Base-by-base conservation (phyloP, 2,113 vertebrate genomes). In the Tauraco erythrolophus region DNA sequence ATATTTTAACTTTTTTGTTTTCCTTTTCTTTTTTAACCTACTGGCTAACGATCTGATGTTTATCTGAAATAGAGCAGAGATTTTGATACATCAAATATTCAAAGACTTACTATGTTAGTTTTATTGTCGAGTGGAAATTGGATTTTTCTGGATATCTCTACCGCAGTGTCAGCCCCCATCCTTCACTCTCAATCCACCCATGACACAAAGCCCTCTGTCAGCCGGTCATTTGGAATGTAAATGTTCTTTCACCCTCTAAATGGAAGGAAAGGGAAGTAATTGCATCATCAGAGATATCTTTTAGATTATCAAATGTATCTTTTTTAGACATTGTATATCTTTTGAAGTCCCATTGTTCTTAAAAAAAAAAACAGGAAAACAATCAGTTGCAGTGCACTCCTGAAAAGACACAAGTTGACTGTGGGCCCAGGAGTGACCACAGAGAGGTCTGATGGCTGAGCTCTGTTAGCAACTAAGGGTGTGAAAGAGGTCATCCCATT, bases 51-150 rank as follows among this genome's bases (percentile, higher is more conserved):
- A 65, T 62, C 84, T 92, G 89, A 87, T 94, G 46, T 81, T 91
- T 94, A 89, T 84, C 83, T 84, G 80, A 74, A 74, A 87, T 71
- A 71, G 17, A 57, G 72, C 76, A 50, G 75, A 95, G 83, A 79
- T 88, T 88, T 76, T 24, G 31, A 88, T 84, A 1, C 83, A 71
- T 91, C 72, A 87, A 81, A 77, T 91, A 92, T 91, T 91, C 91
- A 70, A 86, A 75, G 62, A 11, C 1, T 1, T 57, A 65, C 83
- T 94, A 75, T 65, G 45, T 86, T n/a, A 7, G 23, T 58, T 84
- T 92, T 86, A 58, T 89, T 74, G 66, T n/a, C 14, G 58, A 60
- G 39, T 83, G 60, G 83, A 91, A 95, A 89, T 37, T 5, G 45
- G 80, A n/a, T 56, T 85, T 90, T 65, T 27, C 71, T 74, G 56